Evolutionary conservation across 2,797 vertebrate species (phyloP).

Genomic region (Arctocebus calabarensis): DNA sequence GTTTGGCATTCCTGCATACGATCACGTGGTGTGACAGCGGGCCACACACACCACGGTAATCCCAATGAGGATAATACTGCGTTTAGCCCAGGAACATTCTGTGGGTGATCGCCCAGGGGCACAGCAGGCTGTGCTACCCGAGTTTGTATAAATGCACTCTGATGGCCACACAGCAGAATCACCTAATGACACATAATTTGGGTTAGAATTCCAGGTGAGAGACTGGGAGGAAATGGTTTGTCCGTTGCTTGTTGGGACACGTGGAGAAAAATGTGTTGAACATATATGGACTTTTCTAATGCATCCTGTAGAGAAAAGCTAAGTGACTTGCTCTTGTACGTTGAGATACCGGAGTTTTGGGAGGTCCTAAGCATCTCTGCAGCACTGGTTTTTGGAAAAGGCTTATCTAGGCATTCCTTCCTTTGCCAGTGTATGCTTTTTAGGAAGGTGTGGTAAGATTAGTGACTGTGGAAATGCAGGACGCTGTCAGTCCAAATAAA

Average conservation of each 20-base stretch:
- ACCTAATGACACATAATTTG: not conserved
- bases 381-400: not conserved
- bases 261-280: not conserved
- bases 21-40: not conserved
- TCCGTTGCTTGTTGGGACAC: not conserved
- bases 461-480: not conserved
- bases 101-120: too few relatives aligned
- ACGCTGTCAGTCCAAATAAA: not conserved
- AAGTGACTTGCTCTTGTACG: not conserved
- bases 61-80: not conserved
- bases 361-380: not conserved
- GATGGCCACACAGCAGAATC: not conserved
- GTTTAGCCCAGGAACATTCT: not conserved
- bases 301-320: not conserved
- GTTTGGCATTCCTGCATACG: not conserved
- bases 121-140: not conserved
- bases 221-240: not conserved
- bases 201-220: not conserved
- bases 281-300: not conserved
- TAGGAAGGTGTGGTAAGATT: not conserved
- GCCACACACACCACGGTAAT: not conserved
- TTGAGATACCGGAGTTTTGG: not conserved
- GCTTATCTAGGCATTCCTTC: not conserved
- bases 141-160: not conserved
- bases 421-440: not conserved